Evolutionary conservation across 2,113 vertebrate species (phyloP).

Genomic region (Malurus alboscapulatus): DNA sequence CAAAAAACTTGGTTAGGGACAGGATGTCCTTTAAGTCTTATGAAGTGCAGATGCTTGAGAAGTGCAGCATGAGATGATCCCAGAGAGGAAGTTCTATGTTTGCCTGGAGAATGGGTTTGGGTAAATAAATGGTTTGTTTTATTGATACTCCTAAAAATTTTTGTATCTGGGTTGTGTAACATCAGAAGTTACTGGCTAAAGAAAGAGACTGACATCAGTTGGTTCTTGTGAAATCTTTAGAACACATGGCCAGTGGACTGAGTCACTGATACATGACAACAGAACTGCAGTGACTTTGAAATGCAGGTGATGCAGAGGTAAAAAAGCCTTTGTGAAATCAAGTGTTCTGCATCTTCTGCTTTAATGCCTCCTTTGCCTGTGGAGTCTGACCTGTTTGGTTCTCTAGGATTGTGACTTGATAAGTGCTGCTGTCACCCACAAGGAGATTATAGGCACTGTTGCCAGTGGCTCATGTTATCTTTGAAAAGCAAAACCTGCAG

Average conservation of each 20-base stretch:
- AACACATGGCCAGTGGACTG: neutral
- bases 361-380: neutral
- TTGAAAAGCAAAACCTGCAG: constrained; percentile 19
- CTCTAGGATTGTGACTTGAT: neutral
- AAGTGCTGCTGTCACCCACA: neutral
- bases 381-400: neutral
- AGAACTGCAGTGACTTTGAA: neutral
- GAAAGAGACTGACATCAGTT: neutral
- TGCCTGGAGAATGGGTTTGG: neutral
- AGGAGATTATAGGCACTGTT: neutral
- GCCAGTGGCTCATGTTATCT: constrained; percentile 18
- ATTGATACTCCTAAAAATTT: neutral
- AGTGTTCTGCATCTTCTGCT: neutral
- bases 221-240: neutral
- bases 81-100: neutral
- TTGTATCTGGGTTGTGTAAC: neutral
- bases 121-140: neutral
- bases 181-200: neutral
- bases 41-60: neutral
- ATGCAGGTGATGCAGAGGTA: neutral
- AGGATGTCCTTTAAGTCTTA: neutral
- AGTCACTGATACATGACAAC: neutral
- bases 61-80: neutral
- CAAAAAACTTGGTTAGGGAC: neutral
- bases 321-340: neutral